Conservation (phyloP, 2,113 vertebrate species). For the Amphilophus citrinellus region DNA sequence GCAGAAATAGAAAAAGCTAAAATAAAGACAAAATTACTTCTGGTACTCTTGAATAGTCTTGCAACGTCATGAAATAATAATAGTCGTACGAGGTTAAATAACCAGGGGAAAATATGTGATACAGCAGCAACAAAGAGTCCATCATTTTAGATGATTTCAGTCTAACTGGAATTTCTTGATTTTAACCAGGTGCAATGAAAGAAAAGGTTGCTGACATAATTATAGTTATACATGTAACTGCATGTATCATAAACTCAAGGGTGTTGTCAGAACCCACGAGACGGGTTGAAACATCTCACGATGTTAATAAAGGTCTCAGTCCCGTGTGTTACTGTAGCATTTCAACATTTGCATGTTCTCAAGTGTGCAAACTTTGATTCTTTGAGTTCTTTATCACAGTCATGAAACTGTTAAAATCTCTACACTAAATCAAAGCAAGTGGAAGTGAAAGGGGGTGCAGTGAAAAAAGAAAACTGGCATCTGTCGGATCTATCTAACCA, state of each 20-base stretch:
- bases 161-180: constrained; percentile 20
- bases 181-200: not conserved
- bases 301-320: constrained; percentile 23
- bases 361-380: not conserved
- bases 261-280: not conserved
- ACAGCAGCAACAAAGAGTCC: not conserved
- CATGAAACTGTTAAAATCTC: not conserved
- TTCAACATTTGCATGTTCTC: constrained; percentile 13
- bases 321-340: not conserved
- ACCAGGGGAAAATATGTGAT: not conserved
- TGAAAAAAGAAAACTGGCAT: too few species aligned
- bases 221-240: constrained; percentile 28
- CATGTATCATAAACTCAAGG: not conserved
- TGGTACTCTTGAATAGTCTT: not conserved
- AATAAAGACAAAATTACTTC: not conserved
- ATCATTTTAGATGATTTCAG: constrained; percentile 3
- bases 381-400: constrained; percentile 9
- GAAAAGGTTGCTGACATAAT: constrained; percentile 2
- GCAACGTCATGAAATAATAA: not conserved
- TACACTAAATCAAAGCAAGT: not conserved
- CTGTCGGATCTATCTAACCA: too few species aligned
- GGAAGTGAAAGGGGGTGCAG: not conserved
- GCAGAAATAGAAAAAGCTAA: constrained; percentile 15
- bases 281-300: not conserved
- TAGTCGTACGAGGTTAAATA: not conserved